Conservation (phyloP, 2,888 invertebrate species). For the Formica aserva region DNA sequence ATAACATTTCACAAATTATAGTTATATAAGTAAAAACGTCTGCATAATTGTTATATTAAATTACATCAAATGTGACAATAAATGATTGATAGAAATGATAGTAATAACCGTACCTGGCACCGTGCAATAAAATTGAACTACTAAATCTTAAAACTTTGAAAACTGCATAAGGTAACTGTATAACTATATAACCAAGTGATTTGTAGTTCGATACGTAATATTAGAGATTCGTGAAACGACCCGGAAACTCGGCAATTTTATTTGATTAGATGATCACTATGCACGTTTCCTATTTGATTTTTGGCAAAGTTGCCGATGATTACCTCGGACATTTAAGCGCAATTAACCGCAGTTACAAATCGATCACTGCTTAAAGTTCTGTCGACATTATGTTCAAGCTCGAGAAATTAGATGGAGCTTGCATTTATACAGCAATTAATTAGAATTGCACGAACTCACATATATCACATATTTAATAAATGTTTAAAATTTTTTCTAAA, state of each 20-base stretch:
- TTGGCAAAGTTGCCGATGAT: constrained; percentile 22
- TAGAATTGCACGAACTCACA: neutral
- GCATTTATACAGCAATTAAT: constrained; percentile 33
- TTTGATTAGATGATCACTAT: constrained; percentile 48
- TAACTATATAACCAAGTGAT: constrained; percentile 34
- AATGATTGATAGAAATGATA: constrained; percentile 8
- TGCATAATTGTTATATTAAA: neutral
- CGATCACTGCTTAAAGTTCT: constrained; percentile 53
- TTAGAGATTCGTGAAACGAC: constrained; percentile 43
- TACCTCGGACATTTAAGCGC: constrained; percentile 27
- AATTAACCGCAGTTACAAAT: constrained; percentile 40
- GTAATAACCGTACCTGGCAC: constrained; percentile 42
- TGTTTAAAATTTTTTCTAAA: neutral
- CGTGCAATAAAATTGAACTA: constrained; percentile 16
- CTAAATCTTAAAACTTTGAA: constrained; percentile 39
- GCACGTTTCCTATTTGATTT: constrained; percentile 40
- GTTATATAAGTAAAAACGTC: neutral
- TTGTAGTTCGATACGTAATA: constrained; percentile 55
- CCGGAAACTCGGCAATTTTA: constrained; percentile 24
- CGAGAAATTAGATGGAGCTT: constrained; percentile 45
- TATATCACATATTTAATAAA: neutral
- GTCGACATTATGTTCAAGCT: constrained; percentile 28
- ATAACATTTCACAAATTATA: neutral
- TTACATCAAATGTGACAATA: neutral
- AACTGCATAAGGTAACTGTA: constrained; percentile 7